phyloP scores from a whole-genome alignment of 2,888 invertebrate genomes.

The Ophion slaviceki region DNA sequence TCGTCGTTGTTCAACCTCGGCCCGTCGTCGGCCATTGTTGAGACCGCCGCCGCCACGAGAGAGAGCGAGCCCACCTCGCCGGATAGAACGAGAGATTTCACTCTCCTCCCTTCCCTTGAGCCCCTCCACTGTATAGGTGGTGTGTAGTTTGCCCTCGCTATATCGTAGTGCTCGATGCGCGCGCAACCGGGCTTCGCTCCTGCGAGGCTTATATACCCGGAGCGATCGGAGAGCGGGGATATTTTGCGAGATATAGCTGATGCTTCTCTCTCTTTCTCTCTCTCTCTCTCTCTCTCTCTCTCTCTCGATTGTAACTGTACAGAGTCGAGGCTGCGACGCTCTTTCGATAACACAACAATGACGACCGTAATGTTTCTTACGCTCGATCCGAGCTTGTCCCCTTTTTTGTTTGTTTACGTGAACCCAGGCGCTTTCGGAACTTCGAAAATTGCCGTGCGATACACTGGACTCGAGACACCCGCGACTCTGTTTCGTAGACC shows the following conservation, averaged over 20 bases:
- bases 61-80: slow-evolving; percentile 23
- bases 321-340: slow-evolving; percentile 1
- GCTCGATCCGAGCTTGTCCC: not conserved
- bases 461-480: not conserved
- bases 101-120: slow-evolving; percentile 39
- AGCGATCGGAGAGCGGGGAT: slow-evolving; percentile 20
- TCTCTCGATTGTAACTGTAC: slow-evolving; percentile 11
- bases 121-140: slow-evolving; percentile 6
- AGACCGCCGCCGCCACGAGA: slow-evolving; percentile 40
- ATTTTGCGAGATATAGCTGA: slow-evolving; percentile 2
- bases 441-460: not conserved
- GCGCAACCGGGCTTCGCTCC: slow-evolving; percentile 20
- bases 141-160: slow-evolving; percentile 4
- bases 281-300: not conserved
- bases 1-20: slow-evolving; percentile 64
- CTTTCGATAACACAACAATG: slow-evolving; percentile 26
- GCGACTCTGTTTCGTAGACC: slow-evolving; percentile 7
- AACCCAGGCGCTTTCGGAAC: not conserved
- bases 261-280: not conserved
- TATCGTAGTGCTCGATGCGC: slow-evolving; percentile 1
- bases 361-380: not conserved
- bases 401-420: not conserved
- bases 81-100: slow-evolving; percentile 37
- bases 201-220: not conserved
- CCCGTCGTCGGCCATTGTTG: slow-evolving; percentile 67